Evolutionary conservation across 2,888 invertebrate species (phyloP).

Genomic region (Ceriagrion tenellum): DNA sequence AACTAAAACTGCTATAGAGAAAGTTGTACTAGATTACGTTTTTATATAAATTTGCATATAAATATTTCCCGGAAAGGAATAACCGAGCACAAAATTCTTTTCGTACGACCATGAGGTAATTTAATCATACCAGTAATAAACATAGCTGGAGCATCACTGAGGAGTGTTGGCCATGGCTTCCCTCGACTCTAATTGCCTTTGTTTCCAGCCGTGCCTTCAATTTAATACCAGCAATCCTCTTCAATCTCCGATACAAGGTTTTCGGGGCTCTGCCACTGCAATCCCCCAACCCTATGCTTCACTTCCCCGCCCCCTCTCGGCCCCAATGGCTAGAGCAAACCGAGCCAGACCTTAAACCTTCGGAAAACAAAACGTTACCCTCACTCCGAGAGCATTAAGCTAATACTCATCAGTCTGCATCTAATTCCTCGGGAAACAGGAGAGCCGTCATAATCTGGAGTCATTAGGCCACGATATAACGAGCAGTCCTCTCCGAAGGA

Average conservation of each 20-base stretch:
- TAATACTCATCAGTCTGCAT: slow-evolving; percentile 64
- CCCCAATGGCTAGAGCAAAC: neutral
- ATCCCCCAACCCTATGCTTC: neutral
- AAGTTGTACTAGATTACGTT: too few relatives aligned
- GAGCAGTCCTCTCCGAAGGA: neutral
- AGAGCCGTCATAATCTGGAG: slow-evolving; percentile 58
- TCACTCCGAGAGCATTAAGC: slow-evolving; percentile 46
- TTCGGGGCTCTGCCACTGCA: neutral
- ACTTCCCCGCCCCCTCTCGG: neutral
- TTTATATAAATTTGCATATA: too few relatives aligned
- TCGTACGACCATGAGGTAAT: neutral
- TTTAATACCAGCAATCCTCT: neutral
- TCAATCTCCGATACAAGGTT: neutral
- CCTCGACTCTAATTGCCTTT: neutral
- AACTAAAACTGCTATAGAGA: too few relatives aligned
- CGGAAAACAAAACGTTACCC: slow-evolving; percentile 60
- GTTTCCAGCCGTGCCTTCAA: neutral
- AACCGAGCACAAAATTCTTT: neutral
- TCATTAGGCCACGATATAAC: slow-evolving; percentile 41
- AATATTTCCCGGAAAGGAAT: too few relatives aligned
- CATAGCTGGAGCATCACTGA: neutral
- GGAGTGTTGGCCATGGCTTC: neutral
- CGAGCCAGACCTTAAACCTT: neutral
- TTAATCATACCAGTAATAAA: neutral
- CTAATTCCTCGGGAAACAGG: slow-evolving; percentile 60